Conservation (phyloP, 2,113 vertebrate genomes). For the Canis aureus region DNA sequence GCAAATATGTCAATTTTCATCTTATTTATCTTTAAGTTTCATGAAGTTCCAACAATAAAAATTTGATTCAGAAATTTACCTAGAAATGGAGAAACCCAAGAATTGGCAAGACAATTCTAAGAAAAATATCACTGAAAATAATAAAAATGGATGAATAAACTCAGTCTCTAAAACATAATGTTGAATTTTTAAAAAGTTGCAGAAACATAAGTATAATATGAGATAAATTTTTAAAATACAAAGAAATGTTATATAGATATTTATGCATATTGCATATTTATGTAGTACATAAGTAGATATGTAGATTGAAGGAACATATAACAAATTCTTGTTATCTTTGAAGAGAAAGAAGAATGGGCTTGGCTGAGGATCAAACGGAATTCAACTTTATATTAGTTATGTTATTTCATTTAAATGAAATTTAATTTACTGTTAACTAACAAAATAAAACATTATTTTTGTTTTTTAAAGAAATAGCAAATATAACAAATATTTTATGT, state of each 20-base stretch:
- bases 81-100: background rate
- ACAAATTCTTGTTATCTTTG: background rate
- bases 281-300: background rate
- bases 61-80: conserved; percentile 23
- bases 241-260: background rate
- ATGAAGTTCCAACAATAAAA: background rate
- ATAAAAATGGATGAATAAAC: background rate
- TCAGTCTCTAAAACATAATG: background rate
- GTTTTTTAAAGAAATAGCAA: conserved; percentile 6
- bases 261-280: background rate
- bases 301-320: background rate
- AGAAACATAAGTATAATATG: background rate
- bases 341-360: background rate
- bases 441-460: background rate
- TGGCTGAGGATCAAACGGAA: background rate
- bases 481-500: background rate
- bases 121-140: background rate
- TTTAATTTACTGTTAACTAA: background rate
- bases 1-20: background rate
- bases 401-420: conserved; percentile 21
- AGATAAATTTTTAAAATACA: background rate
- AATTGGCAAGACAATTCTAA: background rate
- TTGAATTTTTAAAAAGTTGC: background rate
- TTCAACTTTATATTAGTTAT: background rate
- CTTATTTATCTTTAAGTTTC: background rate